These are phyloP conservation scores for Meloe dianella DNA, from an alignment of 2,888 invertebrate species.

Conservation along the genomic window DNA sequence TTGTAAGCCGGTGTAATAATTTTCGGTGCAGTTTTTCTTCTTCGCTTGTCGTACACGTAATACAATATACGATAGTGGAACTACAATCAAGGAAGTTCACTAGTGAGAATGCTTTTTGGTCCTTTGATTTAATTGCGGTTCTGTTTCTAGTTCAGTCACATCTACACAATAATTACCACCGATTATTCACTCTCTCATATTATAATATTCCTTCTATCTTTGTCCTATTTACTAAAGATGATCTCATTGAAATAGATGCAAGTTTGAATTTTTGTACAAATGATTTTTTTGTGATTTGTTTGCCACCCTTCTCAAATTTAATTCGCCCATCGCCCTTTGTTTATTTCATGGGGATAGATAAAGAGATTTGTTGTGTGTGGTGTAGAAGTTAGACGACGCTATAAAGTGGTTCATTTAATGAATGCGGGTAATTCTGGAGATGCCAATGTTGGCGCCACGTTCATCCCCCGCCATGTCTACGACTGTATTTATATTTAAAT, in stretches of 20 bases:
- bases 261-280: too few species aligned
- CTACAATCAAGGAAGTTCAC: not conserved
- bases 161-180: not conserved
- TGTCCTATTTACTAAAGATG: not conserved
- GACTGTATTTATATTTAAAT: not conserved
- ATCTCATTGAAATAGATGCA: not conserved
- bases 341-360: conserved; percentile 19
- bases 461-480: conserved; percentile 12
- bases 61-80: not conserved
- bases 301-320: too few species aligned
- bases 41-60: not conserved
- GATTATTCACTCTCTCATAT: not conserved
- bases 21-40: not conserved
- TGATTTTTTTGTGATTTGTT: too few species aligned
- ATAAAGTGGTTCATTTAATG: conserved; percentile 15
- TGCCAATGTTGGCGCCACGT: conserved; percentile 21
- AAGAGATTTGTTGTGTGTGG: conserved; percentile 16
- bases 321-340: too few species aligned
- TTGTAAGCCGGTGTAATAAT: too few species aligned
- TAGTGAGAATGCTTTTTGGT: not conserved
- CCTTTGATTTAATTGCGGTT: not conserved
- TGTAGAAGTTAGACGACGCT: conserved; percentile 12
- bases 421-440: conserved; percentile 23
- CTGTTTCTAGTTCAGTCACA: not conserved
- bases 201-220: not conserved